Percentiles rank a stretch among this genome's conserved stretches.
These are phyloP conservation scores for Harlomillsia oculata DNA, from an alignment of 1,140 invertebrate species.

Conservation along the genomic window DNA sequence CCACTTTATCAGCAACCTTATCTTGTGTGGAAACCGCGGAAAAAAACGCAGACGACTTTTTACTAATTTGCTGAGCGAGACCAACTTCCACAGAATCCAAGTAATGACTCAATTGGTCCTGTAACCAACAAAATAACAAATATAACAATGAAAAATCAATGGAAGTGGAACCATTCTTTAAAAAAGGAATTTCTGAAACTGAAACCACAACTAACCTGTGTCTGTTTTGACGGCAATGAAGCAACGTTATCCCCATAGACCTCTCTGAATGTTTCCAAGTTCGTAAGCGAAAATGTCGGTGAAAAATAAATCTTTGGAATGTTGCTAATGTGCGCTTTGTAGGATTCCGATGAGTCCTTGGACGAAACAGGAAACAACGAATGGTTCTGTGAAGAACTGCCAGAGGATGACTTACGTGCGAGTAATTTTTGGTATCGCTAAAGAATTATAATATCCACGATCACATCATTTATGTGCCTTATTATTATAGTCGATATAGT, in stretches of 20 bases:
- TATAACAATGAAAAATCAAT: neutral
- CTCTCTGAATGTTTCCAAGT: slow-evolving; percentile 69
- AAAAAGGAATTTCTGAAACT: neutral
- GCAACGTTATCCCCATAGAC: slow-evolving; percentile 59
- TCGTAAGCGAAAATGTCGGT: slow-evolving; percentile 67
- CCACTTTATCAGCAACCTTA: slow-evolving; percentile 39
- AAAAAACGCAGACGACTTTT: slow-evolving; percentile 92
- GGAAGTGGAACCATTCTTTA: neutral
- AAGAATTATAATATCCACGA: neutral
- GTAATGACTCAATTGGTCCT: slow-evolving; percentile 71
- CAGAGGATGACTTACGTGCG: slow-evolving; percentile 28
- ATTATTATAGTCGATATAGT: neutral
- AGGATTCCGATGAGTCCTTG: slow-evolving; percentile 37
- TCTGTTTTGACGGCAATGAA: slow-evolving; percentile 37
- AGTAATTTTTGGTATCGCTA: slow-evolving; percentile 28
- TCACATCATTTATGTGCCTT: neutral
- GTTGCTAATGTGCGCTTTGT: slow-evolving; percentile 49
- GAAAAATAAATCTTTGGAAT: slow-evolving; percentile 83
- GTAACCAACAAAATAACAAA: too few species aligned
- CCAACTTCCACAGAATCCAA: slow-evolving; percentile 90
- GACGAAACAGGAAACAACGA: slow-evolving; percentile 32
- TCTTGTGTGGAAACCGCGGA: slow-evolving; percentile 95
- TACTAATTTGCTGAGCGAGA: slow-evolving; percentile 90
- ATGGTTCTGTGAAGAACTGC: neutral
- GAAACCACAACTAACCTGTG: slow-evolving; percentile 18